Conservation (phyloP, 2,888 invertebrate genomes). For the Antheraea assamensis region DNA sequence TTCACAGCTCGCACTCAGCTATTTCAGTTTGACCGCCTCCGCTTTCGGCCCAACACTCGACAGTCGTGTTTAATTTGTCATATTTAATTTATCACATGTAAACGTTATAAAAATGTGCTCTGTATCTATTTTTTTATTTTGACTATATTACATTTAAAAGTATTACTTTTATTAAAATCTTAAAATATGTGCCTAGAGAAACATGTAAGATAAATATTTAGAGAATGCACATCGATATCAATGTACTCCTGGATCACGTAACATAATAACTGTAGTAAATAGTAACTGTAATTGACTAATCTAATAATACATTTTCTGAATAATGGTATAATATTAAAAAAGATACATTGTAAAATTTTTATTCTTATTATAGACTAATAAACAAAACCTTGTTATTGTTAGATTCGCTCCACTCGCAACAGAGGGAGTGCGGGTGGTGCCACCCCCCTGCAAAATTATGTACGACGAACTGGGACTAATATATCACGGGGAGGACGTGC, state of each 20-base stretch:
- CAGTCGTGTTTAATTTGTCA: constrained; percentile 16
- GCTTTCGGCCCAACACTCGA: constrained; percentile 18
- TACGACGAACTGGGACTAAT: constrained; percentile 83
- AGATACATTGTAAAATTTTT: constrained; percentile 36
- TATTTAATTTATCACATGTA: constrained; percentile 12
- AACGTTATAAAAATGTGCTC: neutral
- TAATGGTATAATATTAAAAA: neutral
- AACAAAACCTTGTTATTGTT: constrained; percentile 79
- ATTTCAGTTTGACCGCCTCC: constrained; percentile 31
- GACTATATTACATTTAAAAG: neutral
- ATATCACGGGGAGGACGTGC: constrained; percentile 82
- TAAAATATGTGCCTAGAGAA: too few species aligned
- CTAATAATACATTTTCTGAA: neutral
- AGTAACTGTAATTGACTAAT: too few species aligned
- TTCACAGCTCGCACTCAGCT: constrained; percentile 25
- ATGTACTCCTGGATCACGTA: too few species aligned
- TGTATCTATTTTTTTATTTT: neutral
- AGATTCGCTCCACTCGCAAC: constrained; percentile 63
- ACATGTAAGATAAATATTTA: too few species aligned
- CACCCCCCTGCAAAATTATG: constrained; percentile 81
- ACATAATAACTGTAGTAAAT: too few species aligned
- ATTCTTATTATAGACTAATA: constrained; percentile 72
- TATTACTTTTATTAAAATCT: too few species aligned
- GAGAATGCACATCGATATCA: too few species aligned
- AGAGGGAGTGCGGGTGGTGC: constrained; percentile 58